Percentiles rank a stretch among this genome's conserved stretches.
phyloP scores from a whole-genome alignment of 2,797 vertebrate species.

The Trachops cirrhosus region DNA sequence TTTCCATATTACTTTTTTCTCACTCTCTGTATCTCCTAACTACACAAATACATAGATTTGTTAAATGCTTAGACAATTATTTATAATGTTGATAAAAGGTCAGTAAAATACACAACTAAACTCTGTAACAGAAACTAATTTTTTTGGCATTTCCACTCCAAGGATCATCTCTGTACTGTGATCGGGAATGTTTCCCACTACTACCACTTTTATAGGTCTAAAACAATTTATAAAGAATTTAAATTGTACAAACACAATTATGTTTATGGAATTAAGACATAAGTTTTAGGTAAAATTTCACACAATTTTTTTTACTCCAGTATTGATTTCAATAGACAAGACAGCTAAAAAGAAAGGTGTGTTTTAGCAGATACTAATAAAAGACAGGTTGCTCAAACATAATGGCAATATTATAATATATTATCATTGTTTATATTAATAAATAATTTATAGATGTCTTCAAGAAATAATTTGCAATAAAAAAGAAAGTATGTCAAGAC shows the following conservation, averaged over 20 bases:
- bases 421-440: background rate
- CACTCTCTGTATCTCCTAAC: background rate
- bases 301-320: background rate
- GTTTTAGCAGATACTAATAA: background rate
- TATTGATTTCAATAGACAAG: background rate
- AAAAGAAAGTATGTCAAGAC: background rate
- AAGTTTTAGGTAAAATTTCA: background rate
- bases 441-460: background rate
- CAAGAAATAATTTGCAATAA: background rate
- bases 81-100: background rate
- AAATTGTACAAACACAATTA: background rate
- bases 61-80: background rate
- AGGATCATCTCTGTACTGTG: background rate
- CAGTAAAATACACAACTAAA: background rate
- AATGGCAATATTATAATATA: background rate
- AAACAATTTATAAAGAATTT: background rate
- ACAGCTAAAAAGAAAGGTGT: background rate
- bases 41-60: background rate
- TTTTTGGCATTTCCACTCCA: background rate
- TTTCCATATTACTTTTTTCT: background rate
- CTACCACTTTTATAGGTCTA: background rate
- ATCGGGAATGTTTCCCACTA: background rate
- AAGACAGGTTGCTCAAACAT: no score
- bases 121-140: background rate
- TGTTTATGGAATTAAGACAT: background rate